phyloP scores from a whole-genome alignment of 2,113 vertebrate genomes.

The Cyanistes caeruleus region DNA sequence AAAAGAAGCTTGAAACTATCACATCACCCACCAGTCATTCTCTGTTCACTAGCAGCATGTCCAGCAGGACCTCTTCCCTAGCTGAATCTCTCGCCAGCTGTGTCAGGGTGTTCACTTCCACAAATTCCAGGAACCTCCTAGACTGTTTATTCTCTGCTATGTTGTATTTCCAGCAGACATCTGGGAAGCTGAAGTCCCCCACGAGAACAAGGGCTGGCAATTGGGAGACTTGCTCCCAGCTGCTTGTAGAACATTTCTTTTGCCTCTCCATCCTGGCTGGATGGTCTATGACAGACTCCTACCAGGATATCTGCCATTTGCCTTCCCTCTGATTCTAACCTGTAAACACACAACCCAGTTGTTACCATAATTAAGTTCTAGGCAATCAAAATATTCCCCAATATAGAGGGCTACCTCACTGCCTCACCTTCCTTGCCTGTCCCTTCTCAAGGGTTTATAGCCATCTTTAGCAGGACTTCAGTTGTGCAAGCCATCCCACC shows the following conservation, averaged over 20 bases:
- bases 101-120: neutral
- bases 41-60: neutral
- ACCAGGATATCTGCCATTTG: neutral
- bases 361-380: neutral
- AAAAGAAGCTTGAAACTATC: neutral
- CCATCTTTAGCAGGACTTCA: neutral
- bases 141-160: neutral
- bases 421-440: neutral
- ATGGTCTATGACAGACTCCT: neutral
- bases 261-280: neutral
- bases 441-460: neutral
- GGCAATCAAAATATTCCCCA: neutral
- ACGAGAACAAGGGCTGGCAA: fast-evolving
- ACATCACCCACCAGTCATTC: neutral
- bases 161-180: neutral
- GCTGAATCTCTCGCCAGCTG: neutral
- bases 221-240: neutral
- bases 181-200: neutral
- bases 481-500: neutral
- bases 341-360: neutral
- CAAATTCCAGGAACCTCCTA: neutral
- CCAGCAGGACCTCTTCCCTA: neutral
- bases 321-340: neutral
- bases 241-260: neutral
- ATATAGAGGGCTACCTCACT: too few relatives aligned